Percentiles rank a stretch among this genome's conserved stretches.
These are phyloP conservation scores for Calliopsis andreniformis DNA, from an alignment of 1,140 invertebrate genomes.

Conservation along the genomic window DNA sequence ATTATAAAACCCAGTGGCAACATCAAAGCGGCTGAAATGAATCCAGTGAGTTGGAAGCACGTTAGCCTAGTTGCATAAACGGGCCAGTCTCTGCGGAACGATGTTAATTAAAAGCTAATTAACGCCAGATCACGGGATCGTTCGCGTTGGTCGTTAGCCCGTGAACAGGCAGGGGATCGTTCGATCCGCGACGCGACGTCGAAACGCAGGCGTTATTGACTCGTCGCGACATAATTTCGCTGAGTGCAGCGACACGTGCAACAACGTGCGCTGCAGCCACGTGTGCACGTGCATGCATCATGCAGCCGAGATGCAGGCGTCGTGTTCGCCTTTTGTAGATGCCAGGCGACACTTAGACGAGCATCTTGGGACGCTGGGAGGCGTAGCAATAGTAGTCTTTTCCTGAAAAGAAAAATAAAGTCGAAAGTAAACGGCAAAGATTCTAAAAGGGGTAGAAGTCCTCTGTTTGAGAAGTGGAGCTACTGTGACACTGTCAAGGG, in stretches of 20 bases:
- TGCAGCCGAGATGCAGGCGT: too few relatives aligned
- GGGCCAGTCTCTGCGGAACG: not conserved
- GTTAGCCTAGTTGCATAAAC: conserved; percentile 32
- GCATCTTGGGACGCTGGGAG: too few relatives aligned
- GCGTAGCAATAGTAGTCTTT: too few relatives aligned
- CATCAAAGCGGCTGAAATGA: conserved; percentile 8
- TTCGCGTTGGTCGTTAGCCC: conserved; percentile 14
- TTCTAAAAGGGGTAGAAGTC: too few relatives aligned
- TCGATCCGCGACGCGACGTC: not conserved
- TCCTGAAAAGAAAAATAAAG: too few relatives aligned
- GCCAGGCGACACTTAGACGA: too few relatives aligned
- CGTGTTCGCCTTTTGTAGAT: too few relatives aligned
- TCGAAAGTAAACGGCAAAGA: too few relatives aligned
- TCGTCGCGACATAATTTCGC: conserved; percentile 5
- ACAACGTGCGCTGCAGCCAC: conserved; percentile 2
- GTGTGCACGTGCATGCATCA: not conserved
- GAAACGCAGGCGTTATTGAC: conserved; percentile 9
- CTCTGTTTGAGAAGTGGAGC: too few relatives aligned
- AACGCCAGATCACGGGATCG: conserved; percentile 16
- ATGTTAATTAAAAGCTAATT: conserved; percentile 50
- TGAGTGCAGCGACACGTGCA: not conserved
- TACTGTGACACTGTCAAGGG: too few relatives aligned
- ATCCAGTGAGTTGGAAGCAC: not conserved
- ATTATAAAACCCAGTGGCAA: not conserved
- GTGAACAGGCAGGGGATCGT: conserved; percentile 9